Base-by-base conservation (phyloP, 2,888 invertebrate genomes). In the Macaria liturata region DNA sequence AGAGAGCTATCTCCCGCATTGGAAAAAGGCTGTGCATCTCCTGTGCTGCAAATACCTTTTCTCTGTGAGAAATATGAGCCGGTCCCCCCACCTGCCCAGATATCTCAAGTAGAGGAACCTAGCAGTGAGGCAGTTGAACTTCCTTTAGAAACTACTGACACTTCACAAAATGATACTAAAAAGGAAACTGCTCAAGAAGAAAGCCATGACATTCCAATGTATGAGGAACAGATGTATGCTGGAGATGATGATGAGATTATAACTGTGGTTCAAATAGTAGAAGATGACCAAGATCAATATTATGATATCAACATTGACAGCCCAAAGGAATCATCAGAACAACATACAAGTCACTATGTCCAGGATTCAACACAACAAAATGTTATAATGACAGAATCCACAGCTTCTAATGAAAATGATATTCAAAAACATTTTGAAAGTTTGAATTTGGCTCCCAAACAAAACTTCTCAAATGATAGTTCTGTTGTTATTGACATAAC, bases 161-260 rank as follows among this genome's bases (percentile, higher is more conserved):
- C 54, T 43, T 37, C 57, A 7, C 66, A 69, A 7, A 60, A 71
- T 49, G 46, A 55, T 37, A 49, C 55, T 55, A 40, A 60, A 47
- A 47, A 58, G 45, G 70, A 71, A 47, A 62, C 62, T 53, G 62
- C 69, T 32, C 68, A 63, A 54, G 60, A 63, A 20, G 59, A 62
- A 9, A 66, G 66, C 37, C 71, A 78, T 70, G 76, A 81, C 65
- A 79, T 78, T 73, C 77, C 78, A 66, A 65, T 78, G 57, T 83
- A 81, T 53, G 74, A 76, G 54, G 80, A 85, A 53, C 84, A 85
- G 43, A 65, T 83, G 54, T 88, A 83, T 78, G 72, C 62, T 30
- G 85, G 75, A 67, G 90, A 88, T 74, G 90, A 89, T 76, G 91
- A 92, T 74, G 92, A 92, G 70, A 83, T 92, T 52, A 91, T 92